Evolutionary conservation across 2,113 vertebrate genomes (phyloP), one percentile per base, ranked within the genome.

Genomic region (Tragelaphus imberbis): DNA sequence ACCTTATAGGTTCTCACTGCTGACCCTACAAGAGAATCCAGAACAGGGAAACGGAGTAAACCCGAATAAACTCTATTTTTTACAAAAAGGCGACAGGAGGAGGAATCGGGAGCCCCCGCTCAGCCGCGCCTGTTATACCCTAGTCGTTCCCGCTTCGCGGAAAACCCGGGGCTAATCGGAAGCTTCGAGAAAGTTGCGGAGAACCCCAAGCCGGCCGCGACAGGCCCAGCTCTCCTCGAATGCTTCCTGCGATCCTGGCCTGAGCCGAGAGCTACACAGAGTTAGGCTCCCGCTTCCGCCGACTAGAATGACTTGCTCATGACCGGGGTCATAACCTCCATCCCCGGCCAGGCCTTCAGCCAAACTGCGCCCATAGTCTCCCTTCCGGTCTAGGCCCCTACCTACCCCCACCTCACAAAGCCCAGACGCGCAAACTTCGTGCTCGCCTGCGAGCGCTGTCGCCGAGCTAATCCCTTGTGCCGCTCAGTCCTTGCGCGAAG

Each of bases 371-470:
- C 25, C 6, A 5, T 17, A 40, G 11, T 33, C 40, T 21, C 7
- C 14, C 23, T 30, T 23, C 3, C 23, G 49, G 17, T 17, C 17
- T 59, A 40, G n/a, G 30, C 21, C 11, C 10, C 36, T 6, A 40
- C 68, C 71, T 27, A 3, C 19, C 44, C 11, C 47, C 15, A 30
- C 12, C 47, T 16, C n/a, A 14, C 7, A 10, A 4, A 19, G 21
- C 49, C 11, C 36, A 13, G 17, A 47, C 40, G 84, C 14, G 33
- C 81, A 40, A 25, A 47, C 30, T 2, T 36, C 30, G 4, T 14
- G 44, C 17, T 9, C 0, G 33, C 6, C 3, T 2, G 13, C 2
- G 10, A 40, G 56, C 17, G 13, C 40, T 6, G 68, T 55, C 0
- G 3, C 59, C 40, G 0, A 6, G 51, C 30, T 7, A 10, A 27